Evolutionary conservation across 1,140 invertebrate genomes (phyloP).

Genomic region (Drosophila repleta): DNA sequence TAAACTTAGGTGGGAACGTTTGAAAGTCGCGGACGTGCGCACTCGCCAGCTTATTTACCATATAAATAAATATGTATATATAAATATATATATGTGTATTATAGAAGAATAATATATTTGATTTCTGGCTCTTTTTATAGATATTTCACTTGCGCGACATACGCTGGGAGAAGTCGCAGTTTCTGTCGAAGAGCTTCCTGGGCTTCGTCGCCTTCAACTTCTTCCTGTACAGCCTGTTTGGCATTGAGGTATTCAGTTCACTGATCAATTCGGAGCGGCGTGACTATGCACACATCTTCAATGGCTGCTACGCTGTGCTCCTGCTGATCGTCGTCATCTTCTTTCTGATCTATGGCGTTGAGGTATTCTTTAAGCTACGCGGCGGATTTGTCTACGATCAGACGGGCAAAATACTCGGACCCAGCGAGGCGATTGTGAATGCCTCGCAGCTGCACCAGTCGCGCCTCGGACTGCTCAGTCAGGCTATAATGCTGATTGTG

Average conservation of each 20-base stretch:
- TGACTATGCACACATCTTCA: slow-evolving; percentile 90
- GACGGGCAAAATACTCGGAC: slow-evolving; percentile 73
- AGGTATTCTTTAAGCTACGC: slow-evolving; percentile 96
- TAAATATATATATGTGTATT: background rate
- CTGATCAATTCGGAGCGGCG: slow-evolving; percentile 70
- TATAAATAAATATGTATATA: slow-evolving; percentile 1
- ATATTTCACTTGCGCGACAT: slow-evolving; percentile 95
- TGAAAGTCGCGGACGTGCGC: slow-evolving; percentile 34
- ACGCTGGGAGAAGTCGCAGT: slow-evolving; percentile 93
- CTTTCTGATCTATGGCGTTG: slow-evolving; percentile 97
- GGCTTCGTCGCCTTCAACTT: slow-evolving; percentile 96
- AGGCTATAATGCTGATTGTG: slow-evolving; percentile 93
- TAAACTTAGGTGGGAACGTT: slow-evolving; percentile 26
- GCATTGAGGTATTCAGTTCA: slow-evolving; percentile 89
- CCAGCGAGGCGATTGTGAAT: slow-evolving; percentile 87
- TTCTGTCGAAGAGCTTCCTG: slow-evolving; percentile 96
- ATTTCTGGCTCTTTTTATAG: slow-evolving; percentile 84
- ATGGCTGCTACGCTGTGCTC: slow-evolving; percentile 95
- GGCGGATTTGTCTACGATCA: slow-evolving; percentile 84
- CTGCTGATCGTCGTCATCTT: slow-evolving; percentile 96
- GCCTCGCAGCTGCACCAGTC: slow-evolving; percentile 96
- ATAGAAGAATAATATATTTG: slow-evolving; percentile 4
- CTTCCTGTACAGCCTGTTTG: slow-evolving; percentile 93
- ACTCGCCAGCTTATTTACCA: slow-evolving; percentile 20
- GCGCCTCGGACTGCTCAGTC: slow-evolving; percentile 92